These are phyloP conservation scores for Shinisaurus crocodilurus DNA, from an alignment of 2,113 vertebrate species.

Conservation along the genomic window DNA sequence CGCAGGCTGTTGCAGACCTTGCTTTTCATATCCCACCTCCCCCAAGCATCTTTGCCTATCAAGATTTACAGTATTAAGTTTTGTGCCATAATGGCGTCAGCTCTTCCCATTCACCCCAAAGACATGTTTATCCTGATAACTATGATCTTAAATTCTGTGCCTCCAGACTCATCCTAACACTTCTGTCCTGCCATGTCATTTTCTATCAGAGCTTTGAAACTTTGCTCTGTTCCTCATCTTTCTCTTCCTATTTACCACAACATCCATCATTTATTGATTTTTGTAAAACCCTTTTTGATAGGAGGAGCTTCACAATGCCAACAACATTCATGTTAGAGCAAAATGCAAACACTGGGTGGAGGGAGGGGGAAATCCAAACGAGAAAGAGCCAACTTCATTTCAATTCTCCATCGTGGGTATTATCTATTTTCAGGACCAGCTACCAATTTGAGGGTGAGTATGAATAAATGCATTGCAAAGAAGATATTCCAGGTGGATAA, in stretches of 20 bases:
- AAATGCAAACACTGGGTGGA: not conserved
- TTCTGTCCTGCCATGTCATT: constrained; percentile 4
- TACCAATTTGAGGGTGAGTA: not conserved
- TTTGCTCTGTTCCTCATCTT: constrained; percentile 13
- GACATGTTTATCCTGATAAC: constrained; percentile 6
- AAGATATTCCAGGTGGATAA: not conserved
- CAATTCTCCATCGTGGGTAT: not conserved
- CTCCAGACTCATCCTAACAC: not conserved
- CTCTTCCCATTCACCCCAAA: constrained; percentile 13
- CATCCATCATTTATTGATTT: constrained; percentile 8
- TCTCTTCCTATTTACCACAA: not conserved
- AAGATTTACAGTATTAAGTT: constrained; percentile 28
- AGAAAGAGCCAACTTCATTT: not conserved
- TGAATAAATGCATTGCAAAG: not conserved
- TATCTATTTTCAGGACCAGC: not conserved
- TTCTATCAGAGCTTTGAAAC: constrained; percentile 6
- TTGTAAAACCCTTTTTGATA: not conserved
- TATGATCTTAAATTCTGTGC: not conserved
- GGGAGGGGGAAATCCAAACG: not conserved
- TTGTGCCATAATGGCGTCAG: not conserved
- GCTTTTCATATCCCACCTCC: not conserved
- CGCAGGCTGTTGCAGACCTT: constrained; percentile 12
- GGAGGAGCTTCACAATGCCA: not conserved
- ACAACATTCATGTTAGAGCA: not conserved
- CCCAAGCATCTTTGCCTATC: constrained; percentile 8